These are phyloP conservation scores for Triplophysa yarkandensis DNA, from an alignment of 2,797 vertebrate genomes.

Conservation along the genomic window DNA sequence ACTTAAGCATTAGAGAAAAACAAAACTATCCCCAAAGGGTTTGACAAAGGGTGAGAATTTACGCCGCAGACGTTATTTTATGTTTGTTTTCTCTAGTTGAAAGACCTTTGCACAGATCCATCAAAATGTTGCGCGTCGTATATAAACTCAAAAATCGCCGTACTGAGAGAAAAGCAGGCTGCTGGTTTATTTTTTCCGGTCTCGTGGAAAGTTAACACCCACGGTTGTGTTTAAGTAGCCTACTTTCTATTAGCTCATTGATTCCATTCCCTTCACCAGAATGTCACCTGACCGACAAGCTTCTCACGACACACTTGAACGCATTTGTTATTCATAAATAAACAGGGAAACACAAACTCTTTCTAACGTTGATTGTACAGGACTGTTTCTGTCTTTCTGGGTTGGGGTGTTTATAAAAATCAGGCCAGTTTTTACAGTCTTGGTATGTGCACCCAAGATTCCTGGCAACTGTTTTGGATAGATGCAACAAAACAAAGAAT, in stretches of 20 bases:
- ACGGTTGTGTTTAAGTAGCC: background rate
- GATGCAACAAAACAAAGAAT: slow-evolving; percentile 80
- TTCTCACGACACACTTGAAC: background rate
- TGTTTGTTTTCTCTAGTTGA: slow-evolving; percentile 56
- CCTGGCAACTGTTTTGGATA: slow-evolving; percentile 78
- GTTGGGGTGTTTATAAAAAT: slow-evolving; percentile 64
- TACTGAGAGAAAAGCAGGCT: background rate
- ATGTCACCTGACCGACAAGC: background rate
- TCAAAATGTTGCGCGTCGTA: slow-evolving; percentile 45
- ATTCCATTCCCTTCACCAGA: slow-evolving; percentile 1
- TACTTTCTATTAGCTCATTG: background rate
- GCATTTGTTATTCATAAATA: slow-evolving; percentile 29
- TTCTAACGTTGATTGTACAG: slow-evolving; percentile 58
- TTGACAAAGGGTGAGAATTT: slow-evolving; percentile 52
- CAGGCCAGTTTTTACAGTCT: slow-evolving; percentile 66
- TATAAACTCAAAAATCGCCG: slow-evolving; percentile 27
- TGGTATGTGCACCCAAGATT: slow-evolving; percentile 75
- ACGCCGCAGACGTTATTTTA: slow-evolving; percentile 43
- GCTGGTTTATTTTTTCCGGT: slow-evolving; percentile 34
- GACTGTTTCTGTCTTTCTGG: slow-evolving; percentile 68
- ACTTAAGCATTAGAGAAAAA: slow-evolving; percentile 48
- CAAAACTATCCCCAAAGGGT: slow-evolving; percentile 52
- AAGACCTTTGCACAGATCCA: slow-evolving; percentile 41
- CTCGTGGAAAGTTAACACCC: slow-evolving; percentile 29
- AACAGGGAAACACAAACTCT: slow-evolving; percentile 52